These are phyloP conservation scores for Nomada goodeniana DNA, from an alignment of 2,888 invertebrate genomes.

Conservation along the genomic window DNA sequence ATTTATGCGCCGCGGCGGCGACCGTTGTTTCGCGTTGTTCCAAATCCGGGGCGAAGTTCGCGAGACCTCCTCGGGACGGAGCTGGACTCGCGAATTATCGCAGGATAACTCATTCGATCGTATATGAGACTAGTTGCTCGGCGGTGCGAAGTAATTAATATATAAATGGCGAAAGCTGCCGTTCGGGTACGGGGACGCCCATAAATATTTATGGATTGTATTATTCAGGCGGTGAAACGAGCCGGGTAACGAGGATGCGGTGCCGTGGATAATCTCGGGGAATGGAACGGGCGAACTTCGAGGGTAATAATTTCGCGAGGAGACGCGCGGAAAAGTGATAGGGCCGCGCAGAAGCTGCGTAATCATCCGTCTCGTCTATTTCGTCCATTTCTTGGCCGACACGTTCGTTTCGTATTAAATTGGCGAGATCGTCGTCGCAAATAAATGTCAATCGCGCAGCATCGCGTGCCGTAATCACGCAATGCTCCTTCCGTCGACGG, in stretches of 20 bases:
- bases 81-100: constrained; percentile 33
- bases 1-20: constrained; percentile 19
- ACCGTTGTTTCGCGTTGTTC: constrained; percentile 6
- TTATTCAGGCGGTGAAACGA: constrained; percentile 68
- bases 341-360: not conserved
- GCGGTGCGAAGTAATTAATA: constrained; percentile 77
- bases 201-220: constrained; percentile 80
- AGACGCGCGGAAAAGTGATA: not conserved
- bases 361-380: not conserved
- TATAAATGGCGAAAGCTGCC: constrained; percentile 75
- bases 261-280: constrained; percentile 55
- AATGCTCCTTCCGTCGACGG: too few relatives aligned
- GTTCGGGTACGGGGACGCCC: constrained; percentile 59
- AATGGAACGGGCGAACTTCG: constrained; percentile 47
- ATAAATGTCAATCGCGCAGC: too few relatives aligned
- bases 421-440: too few relatives aligned
- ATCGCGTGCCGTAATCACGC: too few relatives aligned
- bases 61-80: not conserved
- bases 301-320: constrained; percentile 24
- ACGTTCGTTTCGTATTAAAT: not conserved
- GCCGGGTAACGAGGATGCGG: constrained; percentile 64
- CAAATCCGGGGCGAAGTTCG: not conserved
- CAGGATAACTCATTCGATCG: constrained; percentile 27
- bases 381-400: not conserved
- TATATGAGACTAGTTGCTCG: constrained; percentile 25